These are phyloP conservation scores for Apostichopus leukothele DNA, from an alignment of 53 echinoderm and acorn worm species.

Conservation along the genomic window DNA sequence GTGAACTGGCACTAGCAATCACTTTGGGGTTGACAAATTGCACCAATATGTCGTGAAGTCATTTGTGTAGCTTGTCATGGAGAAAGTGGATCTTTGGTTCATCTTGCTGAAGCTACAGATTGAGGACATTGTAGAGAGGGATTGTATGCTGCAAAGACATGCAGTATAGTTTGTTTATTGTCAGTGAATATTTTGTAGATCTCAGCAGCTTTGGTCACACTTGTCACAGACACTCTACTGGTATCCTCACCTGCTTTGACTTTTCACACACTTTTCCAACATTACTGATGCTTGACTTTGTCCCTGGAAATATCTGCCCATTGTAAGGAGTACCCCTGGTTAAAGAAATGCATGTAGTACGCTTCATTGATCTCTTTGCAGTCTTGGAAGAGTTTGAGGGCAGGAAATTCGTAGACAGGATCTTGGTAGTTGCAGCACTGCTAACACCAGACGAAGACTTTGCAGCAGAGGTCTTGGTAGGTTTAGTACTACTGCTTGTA, in stretches of 20 bases:
- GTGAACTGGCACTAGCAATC: conserved; percentile 34
- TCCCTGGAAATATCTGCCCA: too few relatives aligned
- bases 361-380: background rate
- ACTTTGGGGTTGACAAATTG: conserved; percentile 47
- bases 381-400: conserved; percentile 27
- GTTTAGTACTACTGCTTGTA: conserved; percentile 38
- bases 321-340: too few relatives aligned
- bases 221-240: conserved; percentile 50
- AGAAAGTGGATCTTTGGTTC: conserved; percentile 49
- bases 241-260: conserved; percentile 47
- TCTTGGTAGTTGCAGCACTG: conserved; percentile 31
- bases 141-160: conserved; percentile 42
- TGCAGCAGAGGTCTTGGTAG: conserved; percentile 26
- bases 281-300: conserved; percentile 51
- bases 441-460: background rate
- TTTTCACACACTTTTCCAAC: conserved; percentile 48
- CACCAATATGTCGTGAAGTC: conserved; percentile 43
- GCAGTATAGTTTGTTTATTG: conserved; percentile 45
- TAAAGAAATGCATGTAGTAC: too few relatives aligned
- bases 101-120: conserved; percentile 48
- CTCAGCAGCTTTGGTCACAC: conserved; percentile 51
- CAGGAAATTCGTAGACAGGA: background rate
- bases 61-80: conserved; percentile 38
- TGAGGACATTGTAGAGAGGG: conserved; percentile 37
- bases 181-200: conserved; percentile 23